Percentiles rank a stretch among this genome's conserved stretches.
Conservation (phyloP, 2,113 vertebrate genomes). For the Alectura lathami region DNA sequence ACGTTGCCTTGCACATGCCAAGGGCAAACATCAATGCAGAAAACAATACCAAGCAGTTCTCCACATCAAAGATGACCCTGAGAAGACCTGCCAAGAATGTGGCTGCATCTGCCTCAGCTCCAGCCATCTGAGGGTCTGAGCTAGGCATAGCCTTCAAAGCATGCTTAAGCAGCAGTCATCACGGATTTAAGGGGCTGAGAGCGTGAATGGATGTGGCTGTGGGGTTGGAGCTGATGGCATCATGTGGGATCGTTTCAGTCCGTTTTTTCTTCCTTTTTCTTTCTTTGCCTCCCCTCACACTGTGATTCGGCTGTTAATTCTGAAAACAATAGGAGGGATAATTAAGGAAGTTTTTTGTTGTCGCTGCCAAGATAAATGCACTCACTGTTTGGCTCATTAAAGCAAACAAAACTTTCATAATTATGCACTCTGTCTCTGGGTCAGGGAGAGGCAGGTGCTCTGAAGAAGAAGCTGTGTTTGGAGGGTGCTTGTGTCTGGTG, state of each 20-base stretch:
- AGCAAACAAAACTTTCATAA: accelerated
- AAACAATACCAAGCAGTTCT: constrained; percentile 65
- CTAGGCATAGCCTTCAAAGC: constrained; percentile 47
- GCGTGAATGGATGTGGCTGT: accelerated
- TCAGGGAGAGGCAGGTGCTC: neutral
- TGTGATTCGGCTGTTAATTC: neutral
- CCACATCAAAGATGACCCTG: constrained; percentile 69
- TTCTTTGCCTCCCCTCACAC: neutral
- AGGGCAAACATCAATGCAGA: constrained; percentile 52
- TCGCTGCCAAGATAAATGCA: neutral
- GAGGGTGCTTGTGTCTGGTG: neutral
- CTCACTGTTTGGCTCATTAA: neutral
- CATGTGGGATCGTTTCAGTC: neutral
- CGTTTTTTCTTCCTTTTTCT: neutral
- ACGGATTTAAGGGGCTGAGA: neutral
- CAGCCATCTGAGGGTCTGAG: constrained; percentile 23
- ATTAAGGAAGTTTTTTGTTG: neutral
- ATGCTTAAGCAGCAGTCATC: neutral
- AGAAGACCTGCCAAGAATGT: constrained; percentile 70
- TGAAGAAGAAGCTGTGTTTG: neutral
- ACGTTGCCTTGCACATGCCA: neutral
- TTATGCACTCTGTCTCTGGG: neutral
- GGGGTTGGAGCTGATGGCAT: neutral
- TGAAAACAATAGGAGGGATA: neutral
- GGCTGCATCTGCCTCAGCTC: constrained; percentile 53